phyloP scores from a whole-genome alignment of 2,113 vertebrate genomes.

The Chionodraco myersi region DNA sequence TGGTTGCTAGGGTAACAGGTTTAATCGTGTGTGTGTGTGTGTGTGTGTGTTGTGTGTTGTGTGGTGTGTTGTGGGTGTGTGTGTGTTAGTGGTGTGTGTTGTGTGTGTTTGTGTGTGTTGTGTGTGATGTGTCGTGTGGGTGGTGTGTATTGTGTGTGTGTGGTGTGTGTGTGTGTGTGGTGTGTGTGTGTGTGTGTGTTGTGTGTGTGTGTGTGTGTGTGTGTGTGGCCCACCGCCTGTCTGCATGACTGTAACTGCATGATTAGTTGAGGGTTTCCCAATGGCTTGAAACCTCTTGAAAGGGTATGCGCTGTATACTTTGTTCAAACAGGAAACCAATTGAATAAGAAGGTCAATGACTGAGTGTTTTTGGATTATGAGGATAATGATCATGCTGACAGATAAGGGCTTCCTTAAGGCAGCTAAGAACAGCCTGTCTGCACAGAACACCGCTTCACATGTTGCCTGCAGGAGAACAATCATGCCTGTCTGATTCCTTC shows the following conservation, averaged over 20 bases:
- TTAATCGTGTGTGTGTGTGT: constrained; percentile 34
- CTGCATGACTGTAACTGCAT: constrained; percentile 39
- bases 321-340: constrained; percentile 66
- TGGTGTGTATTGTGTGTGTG: too few relatives aligned
- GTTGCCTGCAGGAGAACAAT: constrained; percentile 23
- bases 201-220: too few relatives aligned
- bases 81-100: too few relatives aligned
- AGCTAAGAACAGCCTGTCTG: constrained; percentile 15
- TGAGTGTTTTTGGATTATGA: constrained; percentile 67
- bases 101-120: too few relatives aligned
- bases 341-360: constrained; percentile 58
- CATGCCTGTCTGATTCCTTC: not conserved
- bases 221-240: not conserved
- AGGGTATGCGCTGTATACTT: constrained; percentile 56
- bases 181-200: too few relatives aligned
- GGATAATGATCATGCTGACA: constrained; percentile 62
- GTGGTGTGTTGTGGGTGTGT: too few relatives aligned
- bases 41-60: not conserved
- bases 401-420: constrained; percentile 55
- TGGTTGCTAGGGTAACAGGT: constrained; percentile 81
- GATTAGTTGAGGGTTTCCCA: constrained; percentile 65
- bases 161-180: too few relatives aligned
- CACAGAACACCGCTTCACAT: not conserved
- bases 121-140: too few relatives aligned
- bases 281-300: constrained; percentile 61